Conservation (phyloP, 2,797 vertebrate species). For the Poecilia gillii region DNA sequence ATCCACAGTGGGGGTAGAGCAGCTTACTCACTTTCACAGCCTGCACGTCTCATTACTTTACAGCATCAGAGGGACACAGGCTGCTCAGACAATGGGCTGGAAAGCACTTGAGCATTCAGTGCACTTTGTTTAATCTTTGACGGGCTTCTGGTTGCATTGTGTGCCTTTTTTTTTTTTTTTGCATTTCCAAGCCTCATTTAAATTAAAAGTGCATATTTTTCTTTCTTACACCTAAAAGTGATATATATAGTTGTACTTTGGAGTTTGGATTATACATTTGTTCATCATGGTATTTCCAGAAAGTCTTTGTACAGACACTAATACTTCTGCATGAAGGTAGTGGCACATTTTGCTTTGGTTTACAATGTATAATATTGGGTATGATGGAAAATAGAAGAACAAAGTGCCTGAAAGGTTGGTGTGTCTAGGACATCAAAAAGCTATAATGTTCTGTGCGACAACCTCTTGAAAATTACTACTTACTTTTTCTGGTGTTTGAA, state of each 20-base stretch:
- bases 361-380: slow-evolving; percentile 9
- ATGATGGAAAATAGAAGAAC: slow-evolving; percentile 9
- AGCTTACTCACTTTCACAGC: slow-evolving; percentile 59
- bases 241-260: neutral
- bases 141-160: neutral
- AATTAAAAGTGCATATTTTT: neutral
- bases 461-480: too few relatives aligned
- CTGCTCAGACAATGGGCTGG: neutral
- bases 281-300: neutral
- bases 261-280: neutral
- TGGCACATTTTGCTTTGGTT: slow-evolving; percentile 21
- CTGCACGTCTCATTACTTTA: slow-evolving; percentile 37
- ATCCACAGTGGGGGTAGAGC: slow-evolving; percentile 36
- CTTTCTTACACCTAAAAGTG: neutral
- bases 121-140: neutral
- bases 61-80: slow-evolving; percentile 13
- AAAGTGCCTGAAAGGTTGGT: slow-evolving; percentile 36
- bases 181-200: neutral
- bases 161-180: neutral
- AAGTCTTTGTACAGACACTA: neutral
- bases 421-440: slow-evolving; percentile 14
- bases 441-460: neutral
- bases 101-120: neutral
- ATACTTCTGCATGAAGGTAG: neutral
- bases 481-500: too few relatives aligned